A percentile compares a stretch with the other conserved stretches of the same genome.
Conservation (phyloP, 2,888 invertebrate genomes). For the Sarcophaga caerulescens region DNA sequence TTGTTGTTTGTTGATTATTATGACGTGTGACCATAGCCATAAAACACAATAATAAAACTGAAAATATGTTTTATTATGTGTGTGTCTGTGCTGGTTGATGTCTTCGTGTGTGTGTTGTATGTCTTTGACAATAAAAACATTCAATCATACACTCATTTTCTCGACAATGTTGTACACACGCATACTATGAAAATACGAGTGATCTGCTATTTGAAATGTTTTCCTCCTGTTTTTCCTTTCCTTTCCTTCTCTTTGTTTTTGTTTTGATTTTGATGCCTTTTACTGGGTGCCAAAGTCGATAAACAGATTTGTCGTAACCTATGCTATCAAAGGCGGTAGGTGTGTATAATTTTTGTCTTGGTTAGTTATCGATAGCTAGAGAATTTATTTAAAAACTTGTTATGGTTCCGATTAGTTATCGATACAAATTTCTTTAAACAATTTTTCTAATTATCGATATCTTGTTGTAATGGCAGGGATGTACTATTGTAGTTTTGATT, state of each 20-base stretch:
- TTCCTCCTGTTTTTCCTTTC: not conserved
- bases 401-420: not conserved
- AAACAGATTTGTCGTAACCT: conserved; percentile 5
- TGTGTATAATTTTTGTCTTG: not conserved
- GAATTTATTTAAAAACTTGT: not conserved
- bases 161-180: not conserved
- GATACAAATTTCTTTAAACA: too few relatives aligned
- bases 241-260: conserved; percentile 6
- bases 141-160: not conserved
- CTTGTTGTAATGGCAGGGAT: too few relatives aligned
- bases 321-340: too few relatives aligned
- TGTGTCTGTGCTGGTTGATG: not conserved
- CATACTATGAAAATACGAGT: not conserved
- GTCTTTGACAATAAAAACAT: conserved; percentile 23
- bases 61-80: not conserved
- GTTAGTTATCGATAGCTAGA: not conserved
- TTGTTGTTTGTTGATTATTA: not conserved
- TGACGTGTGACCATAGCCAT: conserved; percentile 40
- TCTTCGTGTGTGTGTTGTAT: not conserved
- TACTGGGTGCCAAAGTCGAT: conserved; percentile 7
- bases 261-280: not conserved
- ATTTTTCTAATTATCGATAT: too few relatives aligned
- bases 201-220: conserved; percentile 61
- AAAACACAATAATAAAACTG: not conserved
- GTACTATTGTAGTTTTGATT: too few relatives aligned